Conservation (phyloP, 2,888 invertebrate species). For the Cerceris ruficornis region DNA sequence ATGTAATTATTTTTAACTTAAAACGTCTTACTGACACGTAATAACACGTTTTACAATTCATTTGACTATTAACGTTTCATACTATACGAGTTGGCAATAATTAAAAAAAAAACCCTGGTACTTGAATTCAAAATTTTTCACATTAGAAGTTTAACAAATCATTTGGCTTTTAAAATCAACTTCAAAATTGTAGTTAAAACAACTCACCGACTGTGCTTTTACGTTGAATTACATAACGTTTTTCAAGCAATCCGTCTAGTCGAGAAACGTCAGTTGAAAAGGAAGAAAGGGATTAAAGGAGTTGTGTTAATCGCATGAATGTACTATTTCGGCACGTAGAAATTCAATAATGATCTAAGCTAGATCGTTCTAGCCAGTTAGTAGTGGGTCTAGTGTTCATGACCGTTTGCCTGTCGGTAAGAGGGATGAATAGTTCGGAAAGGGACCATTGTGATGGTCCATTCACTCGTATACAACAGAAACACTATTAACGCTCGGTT, state of each 20-base stretch:
- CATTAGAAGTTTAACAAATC: no score
- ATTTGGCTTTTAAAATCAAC: no score
- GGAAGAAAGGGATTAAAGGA: slow-evolving; percentile 23
- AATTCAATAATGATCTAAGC: slow-evolving; percentile 66
- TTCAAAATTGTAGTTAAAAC: no score
- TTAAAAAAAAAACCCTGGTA: no score
- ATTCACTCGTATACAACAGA: slow-evolving; percentile 64
- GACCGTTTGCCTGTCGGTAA: slow-evolving; percentile 55
- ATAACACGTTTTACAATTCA: no score
- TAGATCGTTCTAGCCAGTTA: slow-evolving; percentile 42
- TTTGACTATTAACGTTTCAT: no score
- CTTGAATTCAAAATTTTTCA: no score
- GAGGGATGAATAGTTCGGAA: slow-evolving; percentile 58
- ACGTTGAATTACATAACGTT: no score
- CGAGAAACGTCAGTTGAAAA: slow-evolving; percentile 11
- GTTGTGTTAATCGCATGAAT: slow-evolving; percentile 52
- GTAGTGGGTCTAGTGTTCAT: slow-evolving; percentile 53
- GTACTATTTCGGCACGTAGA: slow-evolving; percentile 55
- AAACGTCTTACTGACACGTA: no score
- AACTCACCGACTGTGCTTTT: no score
- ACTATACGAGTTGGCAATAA: no score
- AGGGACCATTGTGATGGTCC: slow-evolving; percentile 59
- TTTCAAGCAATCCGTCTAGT: not conserved
- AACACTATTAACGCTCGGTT: slow-evolving; percentile 64
- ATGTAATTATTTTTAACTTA: no score